These are phyloP conservation scores for Leucophenga maculata DNA, from an alignment of 2,888 invertebrate species.

Conservation along the genomic window DNA sequence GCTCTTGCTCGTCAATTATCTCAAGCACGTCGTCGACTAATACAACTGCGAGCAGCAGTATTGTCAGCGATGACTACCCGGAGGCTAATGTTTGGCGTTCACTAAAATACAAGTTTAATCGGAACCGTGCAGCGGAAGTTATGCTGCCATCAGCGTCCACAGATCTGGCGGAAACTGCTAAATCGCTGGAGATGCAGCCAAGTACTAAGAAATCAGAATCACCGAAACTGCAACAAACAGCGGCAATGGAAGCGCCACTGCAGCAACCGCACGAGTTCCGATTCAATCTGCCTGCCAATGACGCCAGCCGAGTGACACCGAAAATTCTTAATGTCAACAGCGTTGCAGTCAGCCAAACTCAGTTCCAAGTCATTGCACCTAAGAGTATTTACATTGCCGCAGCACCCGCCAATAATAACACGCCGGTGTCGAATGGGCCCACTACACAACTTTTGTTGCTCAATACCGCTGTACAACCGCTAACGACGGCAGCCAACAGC, in stretches of 20 bases:
- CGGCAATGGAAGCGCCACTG: conserved; percentile 19
- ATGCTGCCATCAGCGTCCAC: conserved; percentile 30
- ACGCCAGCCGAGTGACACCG: conserved; percentile 4
- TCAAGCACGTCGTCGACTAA: conserved; percentile 37
- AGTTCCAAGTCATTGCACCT: conserved; percentile 70
- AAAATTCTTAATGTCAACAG: conserved; percentile 20
- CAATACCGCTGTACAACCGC: conserved; percentile 29
- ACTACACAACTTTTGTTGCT: conserved; percentile 33
- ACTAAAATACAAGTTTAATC: conserved; percentile 72
- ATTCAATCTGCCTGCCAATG: conserved; percentile 40
- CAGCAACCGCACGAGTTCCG: conserved; percentile 42
- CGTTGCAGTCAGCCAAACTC: conserved; percentile 36
- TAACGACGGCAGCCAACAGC: not conserved
- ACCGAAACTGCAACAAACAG: no score
- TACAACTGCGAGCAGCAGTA: conserved; percentile 31
- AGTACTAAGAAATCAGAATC: not conserved
- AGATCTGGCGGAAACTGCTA: no score
- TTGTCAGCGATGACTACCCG: conserved; percentile 58
- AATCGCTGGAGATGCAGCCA: not conserved
- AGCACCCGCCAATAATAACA: conserved; percentile 42
- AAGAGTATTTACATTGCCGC: conserved; percentile 59
- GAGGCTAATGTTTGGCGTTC: conserved; percentile 69
- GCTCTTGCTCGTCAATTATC: conserved; percentile 47
- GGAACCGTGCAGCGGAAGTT: conserved; percentile 58
- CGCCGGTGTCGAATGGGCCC: conserved; percentile 40